Conservation (phyloP, 2,113 vertebrate species). For the Procavia capensis region DNA sequence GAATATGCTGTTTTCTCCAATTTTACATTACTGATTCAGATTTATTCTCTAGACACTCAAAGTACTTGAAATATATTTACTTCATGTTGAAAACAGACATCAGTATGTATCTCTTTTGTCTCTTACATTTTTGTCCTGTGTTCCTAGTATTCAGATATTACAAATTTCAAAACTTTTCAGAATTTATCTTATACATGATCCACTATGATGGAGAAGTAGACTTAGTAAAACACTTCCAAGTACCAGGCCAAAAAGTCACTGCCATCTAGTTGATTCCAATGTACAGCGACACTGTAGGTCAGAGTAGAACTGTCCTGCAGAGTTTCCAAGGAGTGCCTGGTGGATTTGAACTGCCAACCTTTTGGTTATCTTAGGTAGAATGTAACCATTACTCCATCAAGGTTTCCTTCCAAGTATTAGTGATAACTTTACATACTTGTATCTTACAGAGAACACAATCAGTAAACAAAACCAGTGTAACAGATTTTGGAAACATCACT, state of each 20-base stretch:
- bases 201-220: neutral
- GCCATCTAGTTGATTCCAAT: too few relatives aligned
- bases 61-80: neutral
- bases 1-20: neutral
- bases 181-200: neutral
- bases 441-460: neutral
- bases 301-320: too few relatives aligned
- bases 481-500: neutral
- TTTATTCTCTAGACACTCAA: neutral
- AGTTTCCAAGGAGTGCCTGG: too few relatives aligned
- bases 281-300: too few relatives aligned
- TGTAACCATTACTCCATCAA: too few relatives aligned
- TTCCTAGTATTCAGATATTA: neutral
- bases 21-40: slow-evolving; percentile 24
- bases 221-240: neutral
- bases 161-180: neutral
- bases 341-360: too few relatives aligned
- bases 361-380: too few relatives aligned
- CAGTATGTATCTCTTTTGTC: fast-evolving
- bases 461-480: neutral
- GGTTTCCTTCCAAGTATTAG: too few relatives aligned
- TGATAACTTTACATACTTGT: neutral
- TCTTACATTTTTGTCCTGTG: neutral
- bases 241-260: too few relatives aligned
- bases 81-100: neutral